These are phyloP conservation scores for Thera britannica DNA, from an alignment of 2,888 invertebrate species.

Conservation along the genomic window DNA sequence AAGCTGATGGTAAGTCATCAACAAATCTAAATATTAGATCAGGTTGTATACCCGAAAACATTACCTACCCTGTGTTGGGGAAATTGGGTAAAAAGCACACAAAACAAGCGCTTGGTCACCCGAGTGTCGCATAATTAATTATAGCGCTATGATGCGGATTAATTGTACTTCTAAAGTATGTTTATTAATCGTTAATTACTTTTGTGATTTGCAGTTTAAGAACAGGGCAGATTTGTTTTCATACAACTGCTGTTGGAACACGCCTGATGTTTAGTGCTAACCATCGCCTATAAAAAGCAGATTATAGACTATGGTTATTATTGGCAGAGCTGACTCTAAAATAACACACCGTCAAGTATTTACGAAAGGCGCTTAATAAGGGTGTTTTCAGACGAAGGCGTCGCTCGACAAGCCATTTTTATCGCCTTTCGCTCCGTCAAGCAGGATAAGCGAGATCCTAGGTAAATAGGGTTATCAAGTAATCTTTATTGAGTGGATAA, in stretches of 20 bases:
- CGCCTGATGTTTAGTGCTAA: too few relatives aligned
- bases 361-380: slow-evolving; percentile 21
- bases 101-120: slow-evolving; percentile 32
- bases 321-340: too few relatives aligned
- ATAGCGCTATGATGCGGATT: slow-evolving; percentile 56
- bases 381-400: slow-evolving; percentile 35
- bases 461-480: slow-evolving; percentile 45
- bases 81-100: slow-evolving; percentile 13
- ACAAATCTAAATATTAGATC: too few relatives aligned
- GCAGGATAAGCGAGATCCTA: slow-evolving; percentile 49
- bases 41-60: neutral
- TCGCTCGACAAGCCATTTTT: slow-evolving; percentile 55
- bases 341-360: slow-evolving; percentile 12
- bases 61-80: neutral
- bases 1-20: too few relatives aligned
- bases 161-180: slow-evolving; percentile 42
- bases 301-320: too few relatives aligned
- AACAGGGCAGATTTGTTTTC: neutral
- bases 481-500: slow-evolving; percentile 10
- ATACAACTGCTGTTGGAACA: too few relatives aligned
- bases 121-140: slow-evolving; percentile 51
- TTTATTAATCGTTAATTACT: slow-evolving; percentile 31
- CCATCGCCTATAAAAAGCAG: too few relatives aligned
- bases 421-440: slow-evolving; percentile 60
- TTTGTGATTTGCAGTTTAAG: slow-evolving; percentile 30